Conservation (phyloP, 2,113 vertebrate species). For the Ranitomeya imitator region DNA sequence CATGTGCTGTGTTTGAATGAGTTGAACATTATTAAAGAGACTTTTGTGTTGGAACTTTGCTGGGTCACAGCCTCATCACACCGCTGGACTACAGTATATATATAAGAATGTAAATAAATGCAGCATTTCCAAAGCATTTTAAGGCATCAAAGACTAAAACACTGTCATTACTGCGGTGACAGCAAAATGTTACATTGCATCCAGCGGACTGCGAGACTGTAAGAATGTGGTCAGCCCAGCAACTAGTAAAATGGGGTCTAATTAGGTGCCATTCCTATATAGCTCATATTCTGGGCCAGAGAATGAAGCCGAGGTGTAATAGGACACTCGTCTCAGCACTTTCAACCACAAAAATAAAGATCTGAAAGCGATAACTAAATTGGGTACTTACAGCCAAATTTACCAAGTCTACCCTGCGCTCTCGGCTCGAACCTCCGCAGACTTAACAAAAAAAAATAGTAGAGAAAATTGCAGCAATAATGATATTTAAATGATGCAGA, state of each 20-base stretch:
- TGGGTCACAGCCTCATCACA: too few species aligned
- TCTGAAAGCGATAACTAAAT: slow-evolving; percentile 32
- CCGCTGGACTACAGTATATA: too few species aligned
- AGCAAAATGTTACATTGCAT: background rate
- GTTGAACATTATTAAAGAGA: too few species aligned
- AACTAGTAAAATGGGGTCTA: slow-evolving; percentile 52
- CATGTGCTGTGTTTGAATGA: too few species aligned
- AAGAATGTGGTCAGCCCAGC: slow-evolving; percentile 36
- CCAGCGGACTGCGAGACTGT: slow-evolving; percentile 1
- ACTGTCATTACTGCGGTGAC: slow-evolving; percentile 3
- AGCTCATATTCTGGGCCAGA: slow-evolving; percentile 65
- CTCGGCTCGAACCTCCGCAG: background rate
- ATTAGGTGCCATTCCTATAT: slow-evolving; percentile 53
- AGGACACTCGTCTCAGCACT: slow-evolving; percentile 67
- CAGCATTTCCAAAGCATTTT: background rate
- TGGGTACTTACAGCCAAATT: slow-evolving; percentile 5
- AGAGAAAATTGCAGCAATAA: background rate
- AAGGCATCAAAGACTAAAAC: background rate
- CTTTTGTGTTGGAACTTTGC: too few species aligned
- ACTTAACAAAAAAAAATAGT: background rate
- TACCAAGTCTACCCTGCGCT: background rate
- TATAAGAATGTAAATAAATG: background rate
- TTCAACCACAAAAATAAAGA: slow-evolving; percentile 65
- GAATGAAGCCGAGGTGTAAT: slow-evolving; percentile 70
- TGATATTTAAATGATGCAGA: background rate